Base-by-base conservation (phyloP, 2,888 invertebrate genomes). In the Calameuta filiformis region DNA sequence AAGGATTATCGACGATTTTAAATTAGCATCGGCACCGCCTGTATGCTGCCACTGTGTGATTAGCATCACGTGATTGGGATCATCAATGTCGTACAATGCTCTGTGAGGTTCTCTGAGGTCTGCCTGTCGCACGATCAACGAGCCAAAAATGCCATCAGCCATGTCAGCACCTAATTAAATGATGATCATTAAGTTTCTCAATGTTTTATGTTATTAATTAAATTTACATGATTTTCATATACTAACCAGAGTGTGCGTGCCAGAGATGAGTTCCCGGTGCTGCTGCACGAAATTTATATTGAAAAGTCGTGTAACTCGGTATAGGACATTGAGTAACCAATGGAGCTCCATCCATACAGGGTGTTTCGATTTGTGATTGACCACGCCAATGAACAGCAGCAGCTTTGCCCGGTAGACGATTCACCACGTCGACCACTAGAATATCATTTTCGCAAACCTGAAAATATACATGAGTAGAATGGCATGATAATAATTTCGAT, bases 311-410 rank as follows among this genome's bases (percentile, higher is more conserved):
- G 80, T 94, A 94, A 85, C 94, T 94, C 0, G 93, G 91, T 82
- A 96, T 95, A 0, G 96, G 95, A 84, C 96, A 96, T 87, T 96
- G 96, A 0, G 96, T 95, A n/a, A 96, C 92, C 93, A 95, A 94
- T 0, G 96, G 95, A 4, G 95, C 95, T 1, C 96, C 96, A 84
- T 96, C 96, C 95, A 96, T 96, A 85, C 93, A 94, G 0, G 95
- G 95, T 3, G 95, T 94, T 37, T 93, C 93, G 85, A 93, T 91
- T 90, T 94, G 94, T 85, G 92, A 87, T 77, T 92, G 90, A 0
- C 97, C 97, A 87, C 96, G 95, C 96, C 96, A 97, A 88, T 97
- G 97, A 12, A 97, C 92, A 11, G 95, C 93, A 1, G 95, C 90
- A 75, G 94, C 95, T 86, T 95, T 94, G 35, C 94, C 94, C 0